Base-by-base conservation (phyloP, 2,113 vertebrate genomes). In the Labeo catla region DNA sequence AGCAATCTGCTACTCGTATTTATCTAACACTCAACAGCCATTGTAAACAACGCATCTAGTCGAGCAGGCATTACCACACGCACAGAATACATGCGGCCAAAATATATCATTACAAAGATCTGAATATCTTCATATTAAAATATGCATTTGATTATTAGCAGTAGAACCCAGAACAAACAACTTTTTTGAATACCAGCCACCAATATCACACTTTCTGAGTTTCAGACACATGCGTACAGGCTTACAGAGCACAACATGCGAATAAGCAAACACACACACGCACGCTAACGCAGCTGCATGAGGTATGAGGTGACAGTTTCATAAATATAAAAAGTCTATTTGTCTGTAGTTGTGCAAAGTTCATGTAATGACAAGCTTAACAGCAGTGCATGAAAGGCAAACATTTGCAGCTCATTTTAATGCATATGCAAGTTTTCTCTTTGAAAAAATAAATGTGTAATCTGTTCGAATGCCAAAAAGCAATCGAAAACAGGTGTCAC, bases 211-310 rank as follows among this genome's bases (percentile, higher is more conserved):
- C 70, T 49, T 11, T 8, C 77, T 83, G 39, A n/a, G 50, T n/a
- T 54, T 49, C 57, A 76, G 47, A 78, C 45, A 76, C 65, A 65
- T 86, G 65, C 84, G 68, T 54, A 74, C 57, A 68, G 50, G 54
- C 84, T 76, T 59, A 65, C 34, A 72, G 34, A 15, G 66, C 52
- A 81, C 66, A 82, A 89, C 87, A 89, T 68, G 90, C 87, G 86
- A 59, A 74, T 87, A 89, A 87, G 87, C 91, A 65, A 57, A 52
- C 49, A 57, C 61, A 87, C 78, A 65, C 89, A 82, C 76, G 77
- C 52, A 54, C 47, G n/a, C 49, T 47, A 45, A 23, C 28, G 39
- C 54, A 65, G 43, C 52, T 70, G 88, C 86, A 90, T 28, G 43
- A 73, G 70, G 19, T n/a, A 45, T 6, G 39, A 47, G 70, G 70